Evolutionary conservation across 2,888 invertebrate genomes (phyloP).

Genomic region (Spodoptera littoralis): DNA sequence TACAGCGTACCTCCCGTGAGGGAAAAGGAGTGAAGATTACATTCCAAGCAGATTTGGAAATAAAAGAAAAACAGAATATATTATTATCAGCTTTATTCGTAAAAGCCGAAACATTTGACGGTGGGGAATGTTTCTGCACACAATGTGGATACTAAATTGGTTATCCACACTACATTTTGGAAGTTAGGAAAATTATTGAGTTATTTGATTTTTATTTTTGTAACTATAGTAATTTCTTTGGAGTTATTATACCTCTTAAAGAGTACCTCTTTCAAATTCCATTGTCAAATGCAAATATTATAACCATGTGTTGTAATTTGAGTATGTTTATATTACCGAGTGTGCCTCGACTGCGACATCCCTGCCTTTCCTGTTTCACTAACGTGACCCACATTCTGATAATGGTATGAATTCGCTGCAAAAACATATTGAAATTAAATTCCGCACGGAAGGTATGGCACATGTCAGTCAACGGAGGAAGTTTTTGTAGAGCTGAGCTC

Average conservation of each 20-base stretch:
- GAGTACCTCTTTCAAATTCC: not conserved
- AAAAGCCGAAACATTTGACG: slow-evolving; percentile 27
- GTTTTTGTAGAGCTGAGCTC: slow-evolving; percentile 9
- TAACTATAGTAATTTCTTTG: not conserved
- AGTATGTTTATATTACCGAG: no score
- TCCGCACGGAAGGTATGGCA: slow-evolving; percentile 34
- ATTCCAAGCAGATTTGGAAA: slow-evolving; percentile 33
- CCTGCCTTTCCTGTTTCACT: slow-evolving; percentile 11
- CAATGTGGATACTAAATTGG: slow-evolving; percentile 8
- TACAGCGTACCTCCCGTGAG: not conserved
- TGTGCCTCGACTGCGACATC: not conserved
- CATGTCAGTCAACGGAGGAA: slow-evolving; percentile 19
- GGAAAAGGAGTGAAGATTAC: slow-evolving; percentile 11
- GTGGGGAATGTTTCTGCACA: slow-evolving; percentile 20
- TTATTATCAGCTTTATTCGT: slow-evolving; percentile 28
- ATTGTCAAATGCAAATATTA: not conserved
- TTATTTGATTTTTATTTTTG: slow-evolving; percentile 10
- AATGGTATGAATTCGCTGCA: slow-evolving; percentile 38
- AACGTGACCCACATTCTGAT: slow-evolving; percentile 56
- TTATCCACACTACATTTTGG: slow-evolving; percentile 2
- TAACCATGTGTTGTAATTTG: no score
- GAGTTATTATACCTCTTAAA: no score
- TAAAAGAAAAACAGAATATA: slow-evolving; percentile 43
- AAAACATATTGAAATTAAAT: slow-evolving; percentile 63
- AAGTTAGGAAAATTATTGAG: not conserved